Base-by-base conservation (phyloP, 35 echinoderm and acorn worm species). In the Chiridota heheva region DNA sequence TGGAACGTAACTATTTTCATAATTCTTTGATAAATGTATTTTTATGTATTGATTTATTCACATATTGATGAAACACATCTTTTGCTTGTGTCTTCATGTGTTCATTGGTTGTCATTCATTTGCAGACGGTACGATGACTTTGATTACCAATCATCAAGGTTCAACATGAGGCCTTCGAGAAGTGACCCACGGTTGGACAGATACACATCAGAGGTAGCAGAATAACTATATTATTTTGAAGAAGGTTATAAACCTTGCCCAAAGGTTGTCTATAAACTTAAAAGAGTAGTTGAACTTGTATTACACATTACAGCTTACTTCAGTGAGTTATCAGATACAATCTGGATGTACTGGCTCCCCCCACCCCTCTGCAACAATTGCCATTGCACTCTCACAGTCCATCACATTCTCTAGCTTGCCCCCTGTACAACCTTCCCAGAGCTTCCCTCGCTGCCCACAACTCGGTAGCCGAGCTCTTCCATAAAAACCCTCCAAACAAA, bases 151-250 rank as follows among this genome's bases (percentile, higher is more conserved):
- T 79, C 56, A 36, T 61, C 76, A 24, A 61, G 84, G 41, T 45
- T 25, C 22, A 78, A 57, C 53, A 29, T 93, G 16, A 74, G 71
- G 51, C 78, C 84, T 32, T 87, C 90, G 4, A 70, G 86, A 15
- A 93, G 90, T 71, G 90, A 93, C 48, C 84, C 90, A 1, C 69
- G 86, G 31, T 85, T 93, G 32, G 73, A 93, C 55, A 78, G 84
- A 76, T 88, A 93, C 44, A 72, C 72, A 6, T 44, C 76, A 41
- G 85, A 81, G 86, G 86, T 88, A 59, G 0, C 18, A 17, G 8
- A 28, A 28, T 10, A 65, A 65, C n/a, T n/a, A n/a, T n/a, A n/a
- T n/a, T n/a, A 12, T 10, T 65, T 65, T 65, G 13, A 65, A 8
- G 13, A 65, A 65, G 12, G 13, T 65, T 8, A 12, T 10, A 10